A percentile compares a stretch with the other conserved stretches of the same genome.
Evolutionary conservation across 1,140 invertebrate genomes (phyloP).

Genomic region (Fopius arisanus): DNA sequence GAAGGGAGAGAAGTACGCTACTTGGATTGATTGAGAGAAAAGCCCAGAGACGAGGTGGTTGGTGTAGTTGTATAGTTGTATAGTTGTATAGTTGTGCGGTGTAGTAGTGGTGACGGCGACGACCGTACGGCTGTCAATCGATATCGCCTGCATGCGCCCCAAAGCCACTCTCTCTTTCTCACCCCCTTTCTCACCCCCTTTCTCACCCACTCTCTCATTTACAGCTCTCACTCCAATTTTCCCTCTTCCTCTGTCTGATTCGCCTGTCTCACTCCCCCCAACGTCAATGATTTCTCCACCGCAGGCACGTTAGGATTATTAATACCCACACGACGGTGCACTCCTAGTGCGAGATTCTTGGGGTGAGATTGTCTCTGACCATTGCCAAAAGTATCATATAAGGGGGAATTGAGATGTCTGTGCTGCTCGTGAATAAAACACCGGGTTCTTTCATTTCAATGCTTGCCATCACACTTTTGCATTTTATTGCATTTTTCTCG

Average conservation of each 20-base stretch:
- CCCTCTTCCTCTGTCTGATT: too few species aligned
- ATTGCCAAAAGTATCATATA: background rate
- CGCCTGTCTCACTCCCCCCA: conserved; percentile 4
- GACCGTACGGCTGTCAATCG: conserved; percentile 47
- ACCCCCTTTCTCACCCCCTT: background rate
- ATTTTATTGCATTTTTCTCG: background rate
- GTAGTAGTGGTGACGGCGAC: conserved; percentile 24
- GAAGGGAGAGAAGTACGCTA: conserved; percentile 23
- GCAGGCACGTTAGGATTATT: conserved; percentile 1
- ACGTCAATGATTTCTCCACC: conserved; percentile 2
- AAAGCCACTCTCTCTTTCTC: conserved; percentile 17
- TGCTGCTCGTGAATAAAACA: background rate
- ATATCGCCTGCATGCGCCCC: conserved; percentile 47
- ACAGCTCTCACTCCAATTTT: too few species aligned
- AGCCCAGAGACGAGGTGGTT: conserved; percentile 21
- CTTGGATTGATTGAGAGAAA: conserved; percentile 34
- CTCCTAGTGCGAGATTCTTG: background rate
- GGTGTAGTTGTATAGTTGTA: too few species aligned
- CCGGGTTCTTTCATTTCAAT: background rate
- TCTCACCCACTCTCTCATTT: too few species aligned
- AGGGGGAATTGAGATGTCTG: background rate
- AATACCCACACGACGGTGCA: background rate
- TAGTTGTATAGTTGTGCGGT: conserved; percentile 14
- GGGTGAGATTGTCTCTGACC: background rate
- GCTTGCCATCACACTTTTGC: too few species aligned